Conservation (phyloP, 2,797 vertebrate genomes). For the Oophaga sylvatica region DNA sequence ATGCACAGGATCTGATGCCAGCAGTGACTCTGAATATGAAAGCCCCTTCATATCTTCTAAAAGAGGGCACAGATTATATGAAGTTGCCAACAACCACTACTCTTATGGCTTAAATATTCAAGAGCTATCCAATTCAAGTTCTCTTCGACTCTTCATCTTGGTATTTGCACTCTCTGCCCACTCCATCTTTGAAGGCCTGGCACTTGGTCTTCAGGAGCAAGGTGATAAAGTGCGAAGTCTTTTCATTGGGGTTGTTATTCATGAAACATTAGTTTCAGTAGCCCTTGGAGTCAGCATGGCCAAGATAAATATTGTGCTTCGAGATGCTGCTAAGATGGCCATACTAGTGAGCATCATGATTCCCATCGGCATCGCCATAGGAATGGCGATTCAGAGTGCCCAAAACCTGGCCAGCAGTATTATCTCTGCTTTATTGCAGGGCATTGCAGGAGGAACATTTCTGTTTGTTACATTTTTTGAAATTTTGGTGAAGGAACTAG, state of each 20-base stretch:
- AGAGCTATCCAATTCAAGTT: conserved; percentile 76
- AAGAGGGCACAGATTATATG: conserved; percentile 35
- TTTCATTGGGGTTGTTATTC: conserved; percentile 87
- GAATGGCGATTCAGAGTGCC: conserved; percentile 85
- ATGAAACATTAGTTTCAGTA: conserved; percentile 86
- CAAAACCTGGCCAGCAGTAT: conserved; percentile 75
- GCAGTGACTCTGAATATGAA: conserved; percentile 92
- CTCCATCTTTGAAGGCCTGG: conserved; percentile 89
- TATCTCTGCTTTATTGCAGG: conserved; percentile 85
- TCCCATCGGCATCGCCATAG: conserved; percentile 81
- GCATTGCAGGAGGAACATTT: conserved; percentile 87
- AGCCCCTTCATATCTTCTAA: conserved; percentile 82
- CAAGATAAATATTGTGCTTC: conserved; percentile 75
- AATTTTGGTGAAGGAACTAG: conserved; percentile 87
- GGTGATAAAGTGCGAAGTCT: conserved; percentile 77
- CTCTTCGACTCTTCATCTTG: conserved; percentile 82
- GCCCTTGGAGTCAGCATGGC: conserved; percentile 88
- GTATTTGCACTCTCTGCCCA: conserved; percentile 88
- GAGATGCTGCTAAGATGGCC: conserved; percentile 82
- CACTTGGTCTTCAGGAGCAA: conserved; percentile 89
- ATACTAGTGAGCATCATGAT: conserved; percentile 85
- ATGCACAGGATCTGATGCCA: conserved; percentile 84
- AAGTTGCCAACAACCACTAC: conserved; percentile 65
- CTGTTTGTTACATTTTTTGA: conserved; percentile 93
- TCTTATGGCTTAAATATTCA: conserved; percentile 71